Evolutionary conservation across 2,113 vertebrate genomes (phyloP), one percentile per base, ranked within the genome.

Genomic region (Prinia subflava): DNA sequence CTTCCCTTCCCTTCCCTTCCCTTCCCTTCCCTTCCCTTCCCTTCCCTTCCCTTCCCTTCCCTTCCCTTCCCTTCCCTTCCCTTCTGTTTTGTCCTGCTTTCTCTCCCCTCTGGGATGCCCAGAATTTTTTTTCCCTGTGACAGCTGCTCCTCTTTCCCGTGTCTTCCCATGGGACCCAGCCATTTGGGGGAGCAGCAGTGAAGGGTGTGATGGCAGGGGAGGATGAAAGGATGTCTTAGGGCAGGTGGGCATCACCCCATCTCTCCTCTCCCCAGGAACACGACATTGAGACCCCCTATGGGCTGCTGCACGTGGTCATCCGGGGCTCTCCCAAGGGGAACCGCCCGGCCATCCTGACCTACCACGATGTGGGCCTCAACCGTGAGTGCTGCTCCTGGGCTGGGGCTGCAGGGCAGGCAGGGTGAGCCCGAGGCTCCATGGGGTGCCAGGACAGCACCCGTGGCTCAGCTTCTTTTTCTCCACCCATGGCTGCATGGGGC

Each of bases 311-410:
- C 2, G 99, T 99, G 96, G 98, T 99, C 77, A 99, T 99, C 96
- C 98, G 99, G 8, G 99, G 99, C 37, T 99, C 99, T 1, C 99
- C 99, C 12, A 99, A 99, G 92, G 99, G 99, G 52, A 99, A 99
- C 96, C 98, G 98, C 90, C 99, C 99, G 0, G 99, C 99, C 46
- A 99, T 99, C 96, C 98, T 99, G 95, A 99, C 99, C 47, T 99
- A 99, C 98, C 99, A 99, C 1, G 99, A 99, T 7, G 99, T 99
- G 92, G 99, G 99, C 53, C 98, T 99, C 94, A 99, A 99, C 96
- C 98, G 99, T 99, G 98, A 99, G 99, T 99, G 50, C 50, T 89
- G 75, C 33, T 53, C 10, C 76, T 14, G 62, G 78, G 60, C 57
- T 16, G 2, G 47, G 89, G 81, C 13, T 1, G 13, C 56, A 65